phyloP scores from a whole-genome alignment of 2,888 invertebrate genomes.

The Drosophila helvetica region DNA sequence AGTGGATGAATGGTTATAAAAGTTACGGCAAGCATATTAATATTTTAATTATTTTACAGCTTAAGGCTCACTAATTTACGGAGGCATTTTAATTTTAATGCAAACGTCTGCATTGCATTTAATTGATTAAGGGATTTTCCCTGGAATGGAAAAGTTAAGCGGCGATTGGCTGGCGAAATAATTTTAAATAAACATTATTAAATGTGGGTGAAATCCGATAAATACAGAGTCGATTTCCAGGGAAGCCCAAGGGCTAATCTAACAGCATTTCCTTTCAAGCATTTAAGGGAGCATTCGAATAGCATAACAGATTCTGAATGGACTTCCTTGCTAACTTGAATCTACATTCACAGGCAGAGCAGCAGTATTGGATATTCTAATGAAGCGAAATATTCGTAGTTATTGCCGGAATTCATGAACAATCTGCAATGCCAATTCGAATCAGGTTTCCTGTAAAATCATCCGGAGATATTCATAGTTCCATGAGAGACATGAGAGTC shows the following conservation, averaged over 20 bases:
- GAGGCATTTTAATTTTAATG: conserved; percentile 25
- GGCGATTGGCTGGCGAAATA: conserved; percentile 4
- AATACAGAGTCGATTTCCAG: background rate
- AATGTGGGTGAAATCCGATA: background rate
- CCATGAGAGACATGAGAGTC: too few relatives aligned
- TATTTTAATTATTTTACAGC: conserved; percentile 53
- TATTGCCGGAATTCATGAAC: background rate
- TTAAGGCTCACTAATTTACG: conserved; percentile 42
- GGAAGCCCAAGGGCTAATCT: background rate
- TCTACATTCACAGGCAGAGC: too few relatives aligned
- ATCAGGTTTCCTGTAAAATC: background rate
- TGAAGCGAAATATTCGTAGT: background rate
- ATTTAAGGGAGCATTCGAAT: too few relatives aligned
- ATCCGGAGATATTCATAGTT: too few relatives aligned
- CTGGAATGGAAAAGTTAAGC: conserved; percentile 1
- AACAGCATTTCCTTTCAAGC: background rate
- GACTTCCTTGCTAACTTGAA: too few relatives aligned
- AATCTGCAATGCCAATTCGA: background rate
- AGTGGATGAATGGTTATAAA: conserved; percentile 35
- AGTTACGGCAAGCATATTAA: conserved; percentile 48
- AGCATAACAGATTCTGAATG: background rate
- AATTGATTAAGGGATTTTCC: conserved; percentile 32
- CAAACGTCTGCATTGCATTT: conserved; percentile 27
- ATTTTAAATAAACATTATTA: conserved; percentile 1
- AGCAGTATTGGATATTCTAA: too few relatives aligned